Evolutionary conservation across 2,113 vertebrate genomes (phyloP).

Genomic region (Andinoacara biseriatus): DNA sequence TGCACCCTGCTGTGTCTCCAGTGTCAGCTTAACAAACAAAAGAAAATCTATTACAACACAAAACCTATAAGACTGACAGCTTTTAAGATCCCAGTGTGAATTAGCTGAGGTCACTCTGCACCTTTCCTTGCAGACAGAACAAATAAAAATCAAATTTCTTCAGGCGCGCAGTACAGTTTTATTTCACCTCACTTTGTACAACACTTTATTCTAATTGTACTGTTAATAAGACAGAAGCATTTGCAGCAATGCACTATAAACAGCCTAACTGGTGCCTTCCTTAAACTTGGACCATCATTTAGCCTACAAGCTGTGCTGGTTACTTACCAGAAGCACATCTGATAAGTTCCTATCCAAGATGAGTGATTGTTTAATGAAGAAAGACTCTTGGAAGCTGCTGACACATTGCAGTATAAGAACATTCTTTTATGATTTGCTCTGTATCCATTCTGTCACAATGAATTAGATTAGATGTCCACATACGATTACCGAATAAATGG

Average conservation of each 20-base stretch:
- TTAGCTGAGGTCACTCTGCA: neutral
- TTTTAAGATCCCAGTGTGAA: neutral
- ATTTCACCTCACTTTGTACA: neutral
- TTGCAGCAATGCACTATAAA: neutral
- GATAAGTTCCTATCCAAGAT: neutral
- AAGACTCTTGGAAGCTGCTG: neutral
- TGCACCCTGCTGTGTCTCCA: neutral
- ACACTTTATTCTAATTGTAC: neutral
- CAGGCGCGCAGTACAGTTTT: constrained; percentile 4
- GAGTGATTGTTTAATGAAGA: no score
- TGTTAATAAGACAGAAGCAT: neutral
- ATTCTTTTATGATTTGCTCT: neutral
- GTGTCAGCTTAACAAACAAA: neutral
- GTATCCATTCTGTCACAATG: neutral
- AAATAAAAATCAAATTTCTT: neutral
- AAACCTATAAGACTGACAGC: neutral
- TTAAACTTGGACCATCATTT: neutral
- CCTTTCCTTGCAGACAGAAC: neutral
- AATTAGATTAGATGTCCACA: neutral
- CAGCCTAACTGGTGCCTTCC: neutral
- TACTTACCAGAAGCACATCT: neutral
- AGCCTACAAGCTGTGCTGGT: neutral
- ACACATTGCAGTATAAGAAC: neutral
- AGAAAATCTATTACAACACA: neutral
- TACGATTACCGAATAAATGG: neutral